phyloP scores from a whole-genome alignment of 2,797 vertebrate genomes.

The Pampus argenteus region DNA sequence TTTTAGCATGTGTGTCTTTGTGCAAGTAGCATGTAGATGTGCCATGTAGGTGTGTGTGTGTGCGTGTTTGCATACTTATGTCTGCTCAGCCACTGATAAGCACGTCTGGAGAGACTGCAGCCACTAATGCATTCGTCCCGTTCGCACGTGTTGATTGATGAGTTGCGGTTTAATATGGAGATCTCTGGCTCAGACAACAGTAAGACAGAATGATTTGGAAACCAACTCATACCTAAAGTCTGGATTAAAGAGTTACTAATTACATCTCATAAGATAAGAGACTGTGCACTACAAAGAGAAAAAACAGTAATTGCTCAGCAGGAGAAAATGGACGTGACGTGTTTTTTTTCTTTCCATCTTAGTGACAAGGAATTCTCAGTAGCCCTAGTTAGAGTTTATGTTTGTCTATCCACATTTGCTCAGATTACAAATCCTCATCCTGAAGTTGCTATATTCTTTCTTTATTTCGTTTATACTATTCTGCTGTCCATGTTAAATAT shows the following conservation, averaged over 20 bases:
- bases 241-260: conserved; percentile 22
- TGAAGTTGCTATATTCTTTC: background rate
- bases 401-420: background rate
- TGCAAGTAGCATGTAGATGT: background rate
- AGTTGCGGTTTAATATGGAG: conserved; percentile 8
- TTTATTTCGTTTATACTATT: background rate
- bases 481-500: too few species aligned
- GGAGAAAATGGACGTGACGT: background rate
- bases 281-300: conserved; percentile 18
- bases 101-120: background rate
- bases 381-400: background rate
- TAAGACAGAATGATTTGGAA: conserved; percentile 2
- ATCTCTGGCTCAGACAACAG: conserved; percentile 22
- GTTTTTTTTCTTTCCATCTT: background rate
- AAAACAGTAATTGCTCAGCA: conserved; percentile 13
- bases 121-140: background rate
- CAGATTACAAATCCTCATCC: too few species aligned
- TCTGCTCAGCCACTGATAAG: conserved; percentile 6
- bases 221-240: conserved; percentile 17
- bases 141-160: conserved; percentile 34
- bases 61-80: conserved; percentile 2
- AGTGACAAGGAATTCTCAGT: background rate
- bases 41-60: background rate
- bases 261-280: conserved; percentile 15
- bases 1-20: background rate